A percentile compares a stretch with the other conserved stretches of the same genome.
Conservation (phyloP, 1,140 invertebrate species). For the Bilobella aurantiaca region DNA sequence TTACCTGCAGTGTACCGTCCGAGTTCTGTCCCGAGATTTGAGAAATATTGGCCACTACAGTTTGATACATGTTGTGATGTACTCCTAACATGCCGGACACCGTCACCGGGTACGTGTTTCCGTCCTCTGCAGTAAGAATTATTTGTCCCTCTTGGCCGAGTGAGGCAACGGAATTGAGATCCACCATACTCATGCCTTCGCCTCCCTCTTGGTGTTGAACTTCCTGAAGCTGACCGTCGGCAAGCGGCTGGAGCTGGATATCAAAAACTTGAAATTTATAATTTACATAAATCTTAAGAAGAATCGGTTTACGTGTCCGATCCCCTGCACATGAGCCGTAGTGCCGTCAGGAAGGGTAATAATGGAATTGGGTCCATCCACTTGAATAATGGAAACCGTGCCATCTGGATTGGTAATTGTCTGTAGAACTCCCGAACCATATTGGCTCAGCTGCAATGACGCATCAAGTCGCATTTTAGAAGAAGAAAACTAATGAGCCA, state of each 20-base stretch:
- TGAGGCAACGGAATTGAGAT: constrained; percentile 75
- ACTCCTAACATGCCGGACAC: constrained; percentile 91
- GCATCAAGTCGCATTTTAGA: no score
- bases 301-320: constrained; percentile 74
- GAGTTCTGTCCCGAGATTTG: constrained; percentile 61
- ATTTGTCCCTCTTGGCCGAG: constrained; percentile 81
- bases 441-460: constrained; percentile 54
- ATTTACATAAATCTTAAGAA: no score
- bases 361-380: constrained; percentile 86
- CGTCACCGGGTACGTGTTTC: constrained; percentile 57
- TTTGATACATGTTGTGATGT: constrained; percentile 89
- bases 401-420: constrained; percentile 94
- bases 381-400: constrained; percentile 88
- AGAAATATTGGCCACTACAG: constrained; percentile 85
- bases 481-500: no score
- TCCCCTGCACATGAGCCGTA: constrained; percentile 82
- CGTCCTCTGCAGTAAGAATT: constrained; percentile 53
- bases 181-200: constrained; percentile 55
- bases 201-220: constrained; percentile 26
- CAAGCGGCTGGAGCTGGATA: constrained; percentile 39
- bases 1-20: constrained; percentile 59
- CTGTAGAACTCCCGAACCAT: constrained; percentile 82
- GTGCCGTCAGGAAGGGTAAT: constrained; percentile 92
- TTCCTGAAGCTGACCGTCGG: constrained; percentile 46
- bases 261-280: constrained; percentile 23